Evolutionary conservation across 2,797 vertebrate species (phyloP).

Genomic region (Clarias pachynema): DNA sequence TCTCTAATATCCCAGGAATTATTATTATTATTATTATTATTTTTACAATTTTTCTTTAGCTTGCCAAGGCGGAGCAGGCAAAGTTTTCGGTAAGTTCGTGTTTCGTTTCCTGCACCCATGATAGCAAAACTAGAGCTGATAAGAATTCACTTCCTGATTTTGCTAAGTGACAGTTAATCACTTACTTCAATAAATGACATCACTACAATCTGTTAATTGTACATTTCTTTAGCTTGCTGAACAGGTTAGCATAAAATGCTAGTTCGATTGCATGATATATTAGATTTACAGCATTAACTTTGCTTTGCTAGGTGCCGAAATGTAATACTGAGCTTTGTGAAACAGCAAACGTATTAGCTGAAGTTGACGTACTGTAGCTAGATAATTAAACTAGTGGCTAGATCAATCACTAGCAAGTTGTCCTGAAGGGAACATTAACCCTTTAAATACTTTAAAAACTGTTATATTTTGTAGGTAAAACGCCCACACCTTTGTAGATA

Average conservation of each 20-base stretch:
- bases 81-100: slow-evolving; percentile 58
- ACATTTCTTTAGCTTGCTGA: not conserved
- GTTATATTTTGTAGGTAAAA: not conserved
- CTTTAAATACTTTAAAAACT: no score
- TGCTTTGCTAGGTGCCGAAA: no score
- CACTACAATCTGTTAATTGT: not conserved
- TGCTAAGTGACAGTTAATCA: not conserved
- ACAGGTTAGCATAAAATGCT: not conserved
- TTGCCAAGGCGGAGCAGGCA: slow-evolving; percentile 61
- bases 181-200: not conserved
- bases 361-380: not conserved
- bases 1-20: slow-evolving; percentile 45
- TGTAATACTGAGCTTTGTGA: not conserved
- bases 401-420: not conserved
- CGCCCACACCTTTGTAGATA: not conserved
- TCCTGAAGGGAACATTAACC: no score
- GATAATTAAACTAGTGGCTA: not conserved
- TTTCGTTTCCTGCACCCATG: slow-evolving; percentile 2
- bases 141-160: slow-evolving; percentile 34
- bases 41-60: slow-evolving; percentile 53
- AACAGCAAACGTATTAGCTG: not conserved
- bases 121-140: slow-evolving; percentile 2
- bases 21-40: not conserved
- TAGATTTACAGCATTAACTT: not conserved
- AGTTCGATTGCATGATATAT: not conserved